A percentile compares a stretch with the other conserved stretches of the same genome.
Evolutionary conservation across 2,113 vertebrate species (phyloP).

Genomic region (Paramormyrops kingsleyae): DNA sequence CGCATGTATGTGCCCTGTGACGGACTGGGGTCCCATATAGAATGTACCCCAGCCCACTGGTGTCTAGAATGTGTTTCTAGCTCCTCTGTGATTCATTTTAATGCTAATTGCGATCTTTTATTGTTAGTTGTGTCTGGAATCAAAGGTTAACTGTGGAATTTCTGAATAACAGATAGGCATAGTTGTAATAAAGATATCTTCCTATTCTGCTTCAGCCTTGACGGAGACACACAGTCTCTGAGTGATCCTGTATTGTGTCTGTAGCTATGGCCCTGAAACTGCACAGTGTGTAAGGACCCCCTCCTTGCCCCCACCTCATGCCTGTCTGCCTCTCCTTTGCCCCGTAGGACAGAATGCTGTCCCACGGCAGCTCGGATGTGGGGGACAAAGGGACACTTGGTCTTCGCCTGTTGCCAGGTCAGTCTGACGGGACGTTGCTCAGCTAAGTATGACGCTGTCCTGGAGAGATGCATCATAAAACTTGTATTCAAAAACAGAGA

Average conservation of each 20-base stretch:
- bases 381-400: slow-evolving; percentile 58
- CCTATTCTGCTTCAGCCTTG: neutral
- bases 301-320: neutral
- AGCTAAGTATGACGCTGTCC: neutral
- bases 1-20: neutral
- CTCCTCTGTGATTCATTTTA: neutral
- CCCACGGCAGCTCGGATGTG: slow-evolving; percentile 43
- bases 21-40: neutral
- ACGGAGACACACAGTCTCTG: neutral
- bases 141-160: neutral
- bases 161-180: neutral
- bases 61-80: neutral
- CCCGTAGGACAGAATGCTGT: slow-evolving; percentile 63
- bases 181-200: neutral
- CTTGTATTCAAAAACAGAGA: neutral
- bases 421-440: neutral
- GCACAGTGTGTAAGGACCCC: neutral
- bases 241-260: neutral
- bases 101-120: neutral
- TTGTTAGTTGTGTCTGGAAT: neutral
- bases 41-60: neutral
- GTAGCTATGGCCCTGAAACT: neutral
- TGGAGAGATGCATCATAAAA: neutral
- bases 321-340: slow-evolving; percentile 6
- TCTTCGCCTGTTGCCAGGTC: slow-evolving; percentile 61